Evolutionary conservation across 2,888 invertebrate species (phyloP).

Genomic region (Drosophila maculinotata): DNA sequence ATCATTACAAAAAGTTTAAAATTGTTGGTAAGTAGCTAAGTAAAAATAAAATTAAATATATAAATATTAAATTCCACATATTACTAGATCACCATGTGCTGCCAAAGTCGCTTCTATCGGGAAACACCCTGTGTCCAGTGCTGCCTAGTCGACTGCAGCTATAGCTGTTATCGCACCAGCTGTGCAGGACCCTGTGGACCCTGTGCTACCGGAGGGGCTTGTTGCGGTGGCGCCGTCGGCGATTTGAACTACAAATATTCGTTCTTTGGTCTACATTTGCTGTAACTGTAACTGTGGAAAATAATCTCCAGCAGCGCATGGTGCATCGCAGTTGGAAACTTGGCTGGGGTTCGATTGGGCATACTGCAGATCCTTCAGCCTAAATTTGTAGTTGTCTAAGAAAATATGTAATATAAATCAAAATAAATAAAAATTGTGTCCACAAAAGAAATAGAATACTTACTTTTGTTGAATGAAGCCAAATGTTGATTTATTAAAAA

Average conservation of each 20-base stretch:
- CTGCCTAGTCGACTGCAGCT: conserved; percentile 65
- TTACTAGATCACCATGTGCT: conserved; percentile 51
- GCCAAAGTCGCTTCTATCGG: conserved; percentile 62
- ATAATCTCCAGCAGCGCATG: conserved; percentile 7
- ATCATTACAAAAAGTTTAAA: not conserved
- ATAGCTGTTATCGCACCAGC: conserved; percentile 49
- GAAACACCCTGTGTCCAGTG: conserved; percentile 63
- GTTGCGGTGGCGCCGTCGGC: conserved; percentile 45
- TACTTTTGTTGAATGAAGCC: conserved; percentile 13
- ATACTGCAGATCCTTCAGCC: not conserved
- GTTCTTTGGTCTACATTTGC: conserved; percentile 50
- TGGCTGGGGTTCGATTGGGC: not conserved
- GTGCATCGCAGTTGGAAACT: not conserved
- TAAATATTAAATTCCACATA: too few species aligned
- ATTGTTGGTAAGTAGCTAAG: conserved; percentile 4
- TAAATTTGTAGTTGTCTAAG: not conserved
- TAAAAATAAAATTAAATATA: not conserved
- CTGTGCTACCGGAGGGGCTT: conserved; percentile 33
- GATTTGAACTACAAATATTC: conserved; percentile 52
- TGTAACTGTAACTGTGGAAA: conserved; percentile 7
- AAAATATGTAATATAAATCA: not conserved
- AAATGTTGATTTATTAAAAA: conserved; percentile 59
- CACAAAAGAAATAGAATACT: not conserved
- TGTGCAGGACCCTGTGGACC: conserved; percentile 52
- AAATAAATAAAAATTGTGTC: not conserved